Evolutionary conservation across 1,140 invertebrate genomes (phyloP), one percentile per base, ranked within the genome.

Genomic region (Bombus breviceps): DNA sequence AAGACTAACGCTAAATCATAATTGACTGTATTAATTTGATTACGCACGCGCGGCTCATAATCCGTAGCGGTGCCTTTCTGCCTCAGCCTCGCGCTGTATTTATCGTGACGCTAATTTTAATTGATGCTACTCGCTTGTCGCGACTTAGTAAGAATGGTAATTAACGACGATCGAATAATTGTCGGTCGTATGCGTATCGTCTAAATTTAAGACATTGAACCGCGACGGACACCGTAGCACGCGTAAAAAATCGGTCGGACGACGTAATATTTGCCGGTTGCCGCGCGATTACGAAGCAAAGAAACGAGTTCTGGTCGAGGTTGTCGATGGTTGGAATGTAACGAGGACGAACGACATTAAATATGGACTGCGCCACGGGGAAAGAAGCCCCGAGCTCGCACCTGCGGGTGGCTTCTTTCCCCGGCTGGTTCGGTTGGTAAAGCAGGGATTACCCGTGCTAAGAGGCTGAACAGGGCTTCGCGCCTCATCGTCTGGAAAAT

Each of bases 401-500:
- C 92, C 91, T 93, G 93, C 92, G 93, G 92, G 91, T 93, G 93
- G 94, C 94, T 94, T 94, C 94, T 80, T 91, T 89, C 82, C 84
- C 66, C 53, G 57, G 53, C 15, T 80, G 88, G 91, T 81, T 87
- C 90, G 92, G 91, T 92, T 93, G 89, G 93, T 92, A 92, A 94
- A 90, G 93, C 93, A 93, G 93, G 94, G 95, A 95, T 95, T 95
- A 95, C 92, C 89, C 88, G 78, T 88, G 92, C 92, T 94, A 94
- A 94, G 93, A 94, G 92, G 92, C 92, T 91, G 90, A 91, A 90
- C 90, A 87, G 94, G 95, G 95, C 95, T 95, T 95, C 95, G 94
- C 94, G 94, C 93, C 93, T 95, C 94, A 95, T 95, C 94, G 95
- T 95, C 94, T 95, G 95, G 95, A 95, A 95, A 95, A 95, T 95